phyloP scores from a whole-genome alignment of 1,140 invertebrate species.

The Tetramorium alpestre region DNA sequence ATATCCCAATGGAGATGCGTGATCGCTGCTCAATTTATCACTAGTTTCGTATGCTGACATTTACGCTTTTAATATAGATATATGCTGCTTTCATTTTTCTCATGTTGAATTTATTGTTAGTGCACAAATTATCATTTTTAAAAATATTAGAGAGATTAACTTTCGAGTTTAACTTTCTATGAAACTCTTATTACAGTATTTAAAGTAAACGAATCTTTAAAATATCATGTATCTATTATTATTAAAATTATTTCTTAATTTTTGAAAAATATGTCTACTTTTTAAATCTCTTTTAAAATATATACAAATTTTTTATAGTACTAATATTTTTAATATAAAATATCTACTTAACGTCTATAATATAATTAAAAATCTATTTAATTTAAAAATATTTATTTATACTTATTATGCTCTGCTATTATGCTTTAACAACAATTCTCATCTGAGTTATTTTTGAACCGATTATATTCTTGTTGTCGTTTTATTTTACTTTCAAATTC shows the following conservation, averaged over 20 bases:
- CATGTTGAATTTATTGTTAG: background rate
- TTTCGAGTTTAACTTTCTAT: background rate
- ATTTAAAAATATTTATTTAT: background rate
- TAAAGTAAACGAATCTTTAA: background rate
- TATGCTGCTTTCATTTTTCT: background rate
- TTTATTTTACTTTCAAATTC: constrained; percentile 2
- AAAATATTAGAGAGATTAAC: background rate
- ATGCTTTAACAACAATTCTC: background rate
- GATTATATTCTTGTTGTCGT: background rate
- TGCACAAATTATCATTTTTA: background rate
- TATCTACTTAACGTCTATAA: background rate
- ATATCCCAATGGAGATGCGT: constrained; percentile 37
- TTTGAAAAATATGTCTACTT: background rate
- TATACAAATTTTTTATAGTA: background rate
- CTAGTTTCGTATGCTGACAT: constrained; percentile 31
- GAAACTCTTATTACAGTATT: background rate
- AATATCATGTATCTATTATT: constrained; percentile 5
- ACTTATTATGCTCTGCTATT: background rate
- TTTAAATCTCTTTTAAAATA: background rate
- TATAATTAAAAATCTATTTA: background rate
- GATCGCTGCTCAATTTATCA: constrained; percentile 44
- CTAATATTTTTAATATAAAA: background rate
- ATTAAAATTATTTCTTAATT: background rate
- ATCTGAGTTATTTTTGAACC: background rate
- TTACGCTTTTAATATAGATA: background rate